phyloP scores from a whole-genome alignment of 2,113 vertebrate species.

The Spea multiplicata region DNA sequence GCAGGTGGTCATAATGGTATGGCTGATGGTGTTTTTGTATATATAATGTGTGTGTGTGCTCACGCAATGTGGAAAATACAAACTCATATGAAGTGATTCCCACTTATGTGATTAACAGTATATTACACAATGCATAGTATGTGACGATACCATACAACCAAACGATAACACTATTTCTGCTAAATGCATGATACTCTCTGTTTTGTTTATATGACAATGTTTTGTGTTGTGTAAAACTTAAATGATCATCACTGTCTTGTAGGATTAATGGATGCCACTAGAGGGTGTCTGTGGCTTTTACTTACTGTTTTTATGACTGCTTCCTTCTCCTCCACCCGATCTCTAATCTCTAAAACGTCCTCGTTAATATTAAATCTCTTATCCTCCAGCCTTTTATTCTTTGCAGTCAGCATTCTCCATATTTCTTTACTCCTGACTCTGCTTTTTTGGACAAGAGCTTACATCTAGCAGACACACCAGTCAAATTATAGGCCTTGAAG shows the following conservation, averaged over 20 bases:
- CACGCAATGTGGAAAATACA: too few relatives aligned
- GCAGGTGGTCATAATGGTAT: too few relatives aligned
- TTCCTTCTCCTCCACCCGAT: constrained; percentile 31
- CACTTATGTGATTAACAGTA: too few relatives aligned
- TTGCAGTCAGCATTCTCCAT: not conserved
- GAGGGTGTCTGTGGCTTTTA: constrained; percentile 20
- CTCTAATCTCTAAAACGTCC: constrained; percentile 2
- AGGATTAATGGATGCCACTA: constrained; percentile 32
- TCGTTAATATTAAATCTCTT: constrained; percentile 30
- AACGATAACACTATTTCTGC: too few relatives aligned
- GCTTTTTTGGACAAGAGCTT: not conserved
- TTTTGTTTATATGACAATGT: too few relatives aligned
- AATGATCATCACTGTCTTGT: not conserved
- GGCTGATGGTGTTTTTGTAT: too few relatives aligned
- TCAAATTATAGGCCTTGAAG: constrained; percentile 18
- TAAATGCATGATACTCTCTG: too few relatives aligned
- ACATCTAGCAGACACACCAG: not conserved
- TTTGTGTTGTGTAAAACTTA: not conserved
- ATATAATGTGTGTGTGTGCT: too few relatives aligned
- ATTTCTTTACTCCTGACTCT: not conserved
- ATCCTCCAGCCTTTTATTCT: not conserved
- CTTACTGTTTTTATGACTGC: constrained; percentile 24
- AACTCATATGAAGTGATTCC: too few relatives aligned
- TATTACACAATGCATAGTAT: too few relatives aligned
- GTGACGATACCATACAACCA: too few relatives aligned